Evolutionary conservation across 2,797 vertebrate species (phyloP), one percentile per base, ranked within the genome.

Genomic region (Anguilla megastoma): DNA sequence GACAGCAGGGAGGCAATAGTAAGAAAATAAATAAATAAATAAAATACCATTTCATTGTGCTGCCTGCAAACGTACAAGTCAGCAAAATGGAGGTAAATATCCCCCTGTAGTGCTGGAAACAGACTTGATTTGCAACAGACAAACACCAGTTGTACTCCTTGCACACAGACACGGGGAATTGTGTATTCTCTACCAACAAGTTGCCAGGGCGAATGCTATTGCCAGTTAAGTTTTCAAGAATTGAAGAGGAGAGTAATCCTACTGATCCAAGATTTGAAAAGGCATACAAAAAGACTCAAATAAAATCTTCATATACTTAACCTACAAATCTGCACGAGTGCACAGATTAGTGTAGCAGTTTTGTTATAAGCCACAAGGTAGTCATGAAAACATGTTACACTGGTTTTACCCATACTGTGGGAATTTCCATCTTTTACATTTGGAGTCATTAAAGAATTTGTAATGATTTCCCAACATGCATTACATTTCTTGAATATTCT

Each of bases 121-220:
- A 74, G 41, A 84, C 48, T 85, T 79, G 83, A 54, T 79, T 71
- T 76, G 82, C 74, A 58, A 5, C 54, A 85, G 63, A 86, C 84
- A 69, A 16, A 60, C 27, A 71, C 69, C 83, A 85, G 85, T 79
- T 50, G 50, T 85, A 83, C 88, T 84, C 27, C 45, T 83, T 87
- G 56, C n/a, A 48, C 56, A 66, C 41, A 85, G 69, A 66, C 71
- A 30, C 58, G 52, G 63, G n/a, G 83, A 80, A 88, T 79, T 58
- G 45, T 33, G 7, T 36, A n/a, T 16, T 30, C 27, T 33, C 74
- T 76, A 76, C 12, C 74, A 76, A 41, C 33, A 76, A 18, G 74
- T 36, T 87, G 52, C 71, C 71, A 87, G 85, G 84, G 69, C 89
- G 48, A 86, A 76, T 84, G 50, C 30, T 86, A 90, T 90, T 91